Evolutionary conservation across 2,888 invertebrate genomes (phyloP).

Genomic region (Anoplius nigerrimus): DNA sequence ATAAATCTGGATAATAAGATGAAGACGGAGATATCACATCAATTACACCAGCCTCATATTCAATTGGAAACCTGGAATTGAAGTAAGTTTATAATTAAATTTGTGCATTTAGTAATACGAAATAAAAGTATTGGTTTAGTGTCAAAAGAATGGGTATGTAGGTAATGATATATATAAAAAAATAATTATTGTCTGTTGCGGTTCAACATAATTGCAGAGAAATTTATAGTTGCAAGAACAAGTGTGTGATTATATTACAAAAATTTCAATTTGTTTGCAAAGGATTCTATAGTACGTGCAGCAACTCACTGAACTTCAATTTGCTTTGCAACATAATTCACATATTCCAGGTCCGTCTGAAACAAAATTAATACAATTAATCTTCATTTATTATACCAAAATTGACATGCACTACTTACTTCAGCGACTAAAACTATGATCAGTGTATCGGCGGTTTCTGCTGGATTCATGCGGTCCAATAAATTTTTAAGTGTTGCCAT

Average conservation of each 20-base stretch:
- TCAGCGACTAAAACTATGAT: conserved; percentile 93
- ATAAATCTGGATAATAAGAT: conserved; percentile 92
- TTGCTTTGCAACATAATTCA: conserved; percentile 84
- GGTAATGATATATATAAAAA: too few species aligned
- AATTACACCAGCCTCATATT: conserved; percentile 87
- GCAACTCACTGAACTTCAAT: conserved; percentile 84
- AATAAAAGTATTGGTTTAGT: conserved; percentile 5
- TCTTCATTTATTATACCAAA: not conserved
- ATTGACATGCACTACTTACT: conserved; percentile 69
- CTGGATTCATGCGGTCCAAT: conserved; percentile 84
- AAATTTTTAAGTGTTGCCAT: conserved; percentile 90
- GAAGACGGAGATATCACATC: conserved; percentile 92
- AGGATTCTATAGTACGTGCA: not conserved
- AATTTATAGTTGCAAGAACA: too few species aligned
- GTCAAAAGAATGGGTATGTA: too few species aligned
- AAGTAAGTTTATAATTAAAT: conserved; percentile 1
- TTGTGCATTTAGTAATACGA: not conserved
- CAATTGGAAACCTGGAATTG: conserved; percentile 81
- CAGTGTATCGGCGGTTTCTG: conserved; percentile 85
- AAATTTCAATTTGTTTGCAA: too few species aligned
- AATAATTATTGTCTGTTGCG: too few species aligned
- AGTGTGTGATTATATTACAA: too few species aligned
- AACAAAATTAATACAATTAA: conserved; percentile 38
- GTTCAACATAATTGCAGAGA: too few species aligned
- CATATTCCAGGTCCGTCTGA: conserved; percentile 85